phyloP scores from a whole-genome alignment of 2,888 invertebrate species.

The Epinotia bilunana region DNA sequence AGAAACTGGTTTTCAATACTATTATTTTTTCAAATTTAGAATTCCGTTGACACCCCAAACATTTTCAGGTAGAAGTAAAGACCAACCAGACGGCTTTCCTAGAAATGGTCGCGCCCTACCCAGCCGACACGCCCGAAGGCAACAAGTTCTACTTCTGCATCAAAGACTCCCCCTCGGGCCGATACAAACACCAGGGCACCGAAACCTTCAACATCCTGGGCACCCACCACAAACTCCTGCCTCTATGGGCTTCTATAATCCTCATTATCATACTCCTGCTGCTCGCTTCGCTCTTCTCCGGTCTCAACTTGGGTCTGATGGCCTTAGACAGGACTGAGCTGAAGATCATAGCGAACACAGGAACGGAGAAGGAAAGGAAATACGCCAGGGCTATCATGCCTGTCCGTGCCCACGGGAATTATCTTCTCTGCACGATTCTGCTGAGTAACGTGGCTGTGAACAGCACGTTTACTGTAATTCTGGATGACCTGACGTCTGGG shows the following conservation, averaged over 20 bases:
- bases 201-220: constrained; percentile 87
- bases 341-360: constrained; percentile 97
- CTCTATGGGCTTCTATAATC: constrained; percentile 90
- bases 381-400: constrained; percentile 97
- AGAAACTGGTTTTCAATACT: too few relatives aligned
- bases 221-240: constrained; percentile 89
- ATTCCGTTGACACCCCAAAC: neutral
- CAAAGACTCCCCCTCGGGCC: constrained; percentile 57
- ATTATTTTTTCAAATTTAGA: too few relatives aligned
- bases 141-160: constrained; percentile 76
- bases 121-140: constrained; percentile 55
- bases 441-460: constrained; percentile 97
- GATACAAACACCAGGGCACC: constrained; percentile 87
- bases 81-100: constrained; percentile 58
- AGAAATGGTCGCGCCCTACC: constrained; percentile 65
- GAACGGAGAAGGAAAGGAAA: constrained; percentile 91
- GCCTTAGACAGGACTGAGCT: constrained; percentile 97
- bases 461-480: constrained; percentile 96
- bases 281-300: constrained; percentile 98
- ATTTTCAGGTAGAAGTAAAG: constrained; percentile 60
- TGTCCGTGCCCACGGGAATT: constrained; percentile 96
- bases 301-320: constrained; percentile 98
- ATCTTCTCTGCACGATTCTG: constrained; percentile 92
- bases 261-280: constrained; percentile 90
- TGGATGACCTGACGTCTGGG: constrained; percentile 97